Percentiles rank a stretch among this genome's conserved stretches.
Conservation (phyloP, 1,140 invertebrate species). For the Pseudomyrmex cubaensis region DNA sequence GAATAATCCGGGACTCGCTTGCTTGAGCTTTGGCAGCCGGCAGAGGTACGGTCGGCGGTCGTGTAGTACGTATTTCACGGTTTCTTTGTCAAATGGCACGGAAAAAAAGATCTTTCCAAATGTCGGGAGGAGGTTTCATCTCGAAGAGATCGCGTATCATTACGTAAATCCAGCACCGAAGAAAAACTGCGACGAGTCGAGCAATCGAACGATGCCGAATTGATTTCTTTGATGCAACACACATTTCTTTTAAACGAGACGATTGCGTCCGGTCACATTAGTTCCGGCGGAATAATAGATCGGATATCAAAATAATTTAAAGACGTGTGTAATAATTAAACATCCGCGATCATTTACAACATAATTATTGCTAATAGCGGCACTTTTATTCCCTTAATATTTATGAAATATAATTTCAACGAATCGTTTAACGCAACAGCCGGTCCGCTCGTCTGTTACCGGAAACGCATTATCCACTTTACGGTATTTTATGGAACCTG, state of each 20-base stretch:
- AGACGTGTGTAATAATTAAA: slow-evolving; percentile 12
- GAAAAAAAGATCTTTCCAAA: slow-evolving; percentile 36
- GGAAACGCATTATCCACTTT: slow-evolving; percentile 64
- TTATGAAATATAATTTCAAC: slow-evolving; percentile 27
- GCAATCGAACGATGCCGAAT: slow-evolving; percentile 1
- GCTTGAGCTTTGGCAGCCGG: slow-evolving; percentile 75
- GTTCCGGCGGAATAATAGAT: not conserved
- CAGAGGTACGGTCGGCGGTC: slow-evolving; percentile 39
- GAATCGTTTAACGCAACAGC: slow-evolving; percentile 22
- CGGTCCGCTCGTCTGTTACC: slow-evolving; percentile 64
- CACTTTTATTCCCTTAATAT: slow-evolving; percentile 19
- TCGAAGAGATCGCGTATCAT: slow-evolving; percentile 26
- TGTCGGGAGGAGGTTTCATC: slow-evolving; percentile 13
- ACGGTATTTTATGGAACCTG: slow-evolving; percentile 48
- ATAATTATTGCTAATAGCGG: slow-evolving; percentile 35
- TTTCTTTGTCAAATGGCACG: slow-evolving; percentile 69
- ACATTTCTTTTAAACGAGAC: not conserved
- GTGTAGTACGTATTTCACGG: slow-evolving; percentile 70
- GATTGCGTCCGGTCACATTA: not conserved
- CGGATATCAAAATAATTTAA: not conserved
- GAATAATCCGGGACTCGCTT: slow-evolving; percentile 78
- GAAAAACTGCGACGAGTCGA: not conserved
- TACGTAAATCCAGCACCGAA: slow-evolving; percentile 23
- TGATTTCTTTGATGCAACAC: not conserved
- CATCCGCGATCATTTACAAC: not conserved